Percentiles rank a stretch among this genome's conserved stretches.
These are phyloP conservation scores for Lamellibrachia satsuma DNA, from an alignment of 2,888 invertebrate genomes.

Conservation along the genomic window DNA sequence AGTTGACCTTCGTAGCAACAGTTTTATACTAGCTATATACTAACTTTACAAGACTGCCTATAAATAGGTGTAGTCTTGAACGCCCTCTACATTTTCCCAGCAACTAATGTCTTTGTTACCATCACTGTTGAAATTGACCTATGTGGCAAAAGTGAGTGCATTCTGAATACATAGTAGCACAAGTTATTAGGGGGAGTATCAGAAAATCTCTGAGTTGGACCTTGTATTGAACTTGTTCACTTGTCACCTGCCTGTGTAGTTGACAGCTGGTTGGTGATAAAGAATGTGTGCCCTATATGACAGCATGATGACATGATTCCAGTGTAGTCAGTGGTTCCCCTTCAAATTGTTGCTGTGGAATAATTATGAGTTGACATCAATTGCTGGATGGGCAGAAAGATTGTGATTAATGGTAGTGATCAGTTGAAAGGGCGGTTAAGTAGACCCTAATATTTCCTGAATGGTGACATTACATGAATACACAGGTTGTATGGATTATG, in stretches of 20 bases:
- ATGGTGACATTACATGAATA: background rate
- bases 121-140: background rate
- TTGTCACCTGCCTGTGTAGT: background rate
- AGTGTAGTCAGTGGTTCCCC: background rate
- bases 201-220: background rate
- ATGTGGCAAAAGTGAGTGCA: background rate
- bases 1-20: background rate
- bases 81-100: background rate
- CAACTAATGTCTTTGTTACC: background rate
- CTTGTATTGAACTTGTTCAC: background rate
- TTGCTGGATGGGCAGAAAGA: background rate
- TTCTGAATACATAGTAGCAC: background rate
- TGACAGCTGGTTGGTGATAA: slow-evolving; percentile 1
- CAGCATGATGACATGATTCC: background rate
- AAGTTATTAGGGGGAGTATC: background rate
- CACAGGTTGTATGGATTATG: too few species aligned
- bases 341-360: background rate
- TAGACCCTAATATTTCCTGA: background rate
- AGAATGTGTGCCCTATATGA: background rate
- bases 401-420: slow-evolving; percentile 13
- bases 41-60: background rate
- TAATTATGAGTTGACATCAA: background rate
- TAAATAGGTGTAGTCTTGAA: background rate
- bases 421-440: background rate
- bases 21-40: background rate